Evolutionary conservation across 2,888 invertebrate species (phyloP), one percentile per base, ranked within the genome.

Genomic region (Dryocosmus kuriphilus): DNA sequence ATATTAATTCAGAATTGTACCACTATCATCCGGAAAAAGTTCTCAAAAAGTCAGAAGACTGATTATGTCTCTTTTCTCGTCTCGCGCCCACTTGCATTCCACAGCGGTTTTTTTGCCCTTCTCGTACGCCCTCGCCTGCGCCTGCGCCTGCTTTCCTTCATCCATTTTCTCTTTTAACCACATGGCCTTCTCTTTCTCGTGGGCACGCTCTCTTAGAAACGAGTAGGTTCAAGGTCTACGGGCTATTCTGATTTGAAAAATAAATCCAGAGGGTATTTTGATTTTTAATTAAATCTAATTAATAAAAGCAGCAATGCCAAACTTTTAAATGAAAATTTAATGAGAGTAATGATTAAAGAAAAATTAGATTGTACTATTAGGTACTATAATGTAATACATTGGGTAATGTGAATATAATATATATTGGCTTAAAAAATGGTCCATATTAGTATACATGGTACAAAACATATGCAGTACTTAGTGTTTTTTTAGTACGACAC

Each of bases 31-130:
- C 4, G 27, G 30, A 30, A 71, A 71, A 71, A 51, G 46, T 71
- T 51, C 27, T n/a, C 27, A 51, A 32, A 19, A 1, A 67, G 22
- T 30, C 61, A 55, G 67, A 30, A 71, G 27, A 75, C 41, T 60
- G 41, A 32, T 35, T 67, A 14, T 8, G 27, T 19, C 51, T 60
- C 27, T 61, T 65, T 63, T 16, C 14, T 27, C 24, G 63, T 46
- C 79, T 80, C 73, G 76, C 82, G 80, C 81, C 83, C 80, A 83
- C 80, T 81, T 80, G 75, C 81, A 83, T 83, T 82, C 80, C 82
- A 78, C 75, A 51, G 62, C 19, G 62, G 46, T 73, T 51, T 35
- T 32, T 35, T 78, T 38, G 71, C 61, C 55, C 67, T 38, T 14
- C 65, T 30, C n/a, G 35, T 62, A 55, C 35, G 27, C 46, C 51